Evolutionary conservation across 2,797 vertebrate genomes (phyloP).

Genomic region (Merluccius polli): DNA sequence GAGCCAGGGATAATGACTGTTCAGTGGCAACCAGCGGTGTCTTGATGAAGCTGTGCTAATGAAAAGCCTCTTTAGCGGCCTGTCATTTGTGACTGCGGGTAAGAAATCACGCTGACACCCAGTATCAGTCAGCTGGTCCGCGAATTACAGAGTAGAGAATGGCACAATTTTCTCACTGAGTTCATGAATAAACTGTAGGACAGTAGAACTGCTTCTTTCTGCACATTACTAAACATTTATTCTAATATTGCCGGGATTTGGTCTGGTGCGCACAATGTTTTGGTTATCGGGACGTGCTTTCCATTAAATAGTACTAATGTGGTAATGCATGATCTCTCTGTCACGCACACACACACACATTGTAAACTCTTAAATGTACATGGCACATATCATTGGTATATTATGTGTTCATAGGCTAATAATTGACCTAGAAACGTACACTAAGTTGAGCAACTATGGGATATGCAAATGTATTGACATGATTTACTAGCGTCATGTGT

Average conservation of each 20-base stretch:
- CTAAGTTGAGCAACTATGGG: not conserved
- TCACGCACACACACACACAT: too few species aligned
- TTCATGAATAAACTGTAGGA: too few species aligned
- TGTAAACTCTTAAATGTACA: not conserved
- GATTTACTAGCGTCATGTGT: not conserved
- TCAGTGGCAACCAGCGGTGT: conserved; percentile 27
- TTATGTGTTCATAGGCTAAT: too few species aligned
- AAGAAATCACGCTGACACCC: conserved; percentile 19
- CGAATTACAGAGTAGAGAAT: conserved; percentile 18
- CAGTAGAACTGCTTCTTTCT: too few species aligned
- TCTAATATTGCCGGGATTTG: too few species aligned
- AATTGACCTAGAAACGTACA: too few species aligned
- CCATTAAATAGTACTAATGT: too few species aligned
- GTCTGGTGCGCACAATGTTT: too few species aligned
- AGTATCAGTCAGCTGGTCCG: not conserved
- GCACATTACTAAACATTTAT: too few species aligned
- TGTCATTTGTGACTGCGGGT: conserved; percentile 34
- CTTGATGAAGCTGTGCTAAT: conserved; percentile 40
- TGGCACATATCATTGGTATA: not conserved
- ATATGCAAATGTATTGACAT: not conserved
- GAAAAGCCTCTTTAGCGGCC: conserved; percentile 48
- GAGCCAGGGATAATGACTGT: conserved; percentile 27
- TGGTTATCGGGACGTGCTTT: too few species aligned
- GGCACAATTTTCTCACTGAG: not conserved
- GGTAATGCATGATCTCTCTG: not conserved